Evolutionary conservation across 1,140 invertebrate species (phyloP), one percentile per base, ranked within the genome.

Genomic region (Battus philenor): DNA sequence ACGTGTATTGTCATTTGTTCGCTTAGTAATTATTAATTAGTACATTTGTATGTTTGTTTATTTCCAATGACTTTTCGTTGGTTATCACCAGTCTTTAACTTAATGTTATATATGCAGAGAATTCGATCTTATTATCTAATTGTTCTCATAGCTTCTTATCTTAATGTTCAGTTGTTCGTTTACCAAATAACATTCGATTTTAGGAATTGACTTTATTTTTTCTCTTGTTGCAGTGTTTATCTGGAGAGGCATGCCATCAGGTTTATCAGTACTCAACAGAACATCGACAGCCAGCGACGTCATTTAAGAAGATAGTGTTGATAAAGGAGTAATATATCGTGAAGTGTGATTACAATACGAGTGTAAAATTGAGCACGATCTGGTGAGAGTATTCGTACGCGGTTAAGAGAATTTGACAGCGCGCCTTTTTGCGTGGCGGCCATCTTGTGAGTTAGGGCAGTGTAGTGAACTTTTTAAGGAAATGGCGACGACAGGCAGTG

Each of bases 401-500:
- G 24, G 24, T 6, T 3, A 20, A 20, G 18, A 20, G 2, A 8
- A 30, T 12, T 11, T 9, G 11, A 38, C 17, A 13, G 36, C 6
- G 54, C 45, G 56, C 56, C 55, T 60, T 65, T 44, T 43, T 38
- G 44, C 39, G 55, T 53, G 44, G 47, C 22, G 33, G 39, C 49
- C 38, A 47, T 24, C 30, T 16, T 29, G 29, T 50, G 17, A 39
- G 11, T 13, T 44, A 43, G 53, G 50, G 55, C 47, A 41, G 64
- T 61, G 53, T 39, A 60, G 60, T 58, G 66, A 48, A 73, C 58
- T 47, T 39, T 67, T n/a, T n/a, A 39, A 26, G 34, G 86, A 85
- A 71, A 92, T 92, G 91, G 90, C 91, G 32, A 89, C 88, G 59
- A 90, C 88, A 20, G 90, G 92, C 27, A 89, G 92, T 58, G 93